These are phyloP conservation scores for Cettia cetti DNA, from an alignment of 2,113 vertebrate genomes.

Conservation along the genomic window DNA sequence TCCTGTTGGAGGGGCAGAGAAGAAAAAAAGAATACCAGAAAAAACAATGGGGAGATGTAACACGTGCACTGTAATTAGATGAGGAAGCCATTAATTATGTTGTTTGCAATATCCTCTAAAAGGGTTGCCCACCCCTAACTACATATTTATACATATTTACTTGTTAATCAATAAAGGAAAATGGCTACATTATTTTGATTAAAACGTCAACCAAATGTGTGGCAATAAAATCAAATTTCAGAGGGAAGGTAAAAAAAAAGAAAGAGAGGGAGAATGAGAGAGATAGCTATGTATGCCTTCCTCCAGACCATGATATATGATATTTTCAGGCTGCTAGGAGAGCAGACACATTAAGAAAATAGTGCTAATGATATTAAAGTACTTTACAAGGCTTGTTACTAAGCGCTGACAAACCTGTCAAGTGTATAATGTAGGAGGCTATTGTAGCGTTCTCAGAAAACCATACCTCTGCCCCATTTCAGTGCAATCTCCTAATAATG, in stretches of 20 bases:
- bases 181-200: constrained; percentile 84
- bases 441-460: constrained; percentile 92
- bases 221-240: constrained; percentile 72
- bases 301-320: constrained; percentile 84
- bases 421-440: constrained; percentile 91
- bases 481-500: constrained; percentile 92
- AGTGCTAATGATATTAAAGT: constrained; percentile 98
- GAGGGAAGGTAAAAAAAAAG: constrained; percentile 44
- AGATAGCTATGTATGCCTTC: constrained; percentile 61
- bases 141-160: constrained; percentile 84
- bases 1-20: constrained; percentile 9
- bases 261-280: background rate
- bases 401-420: constrained; percentile 96
- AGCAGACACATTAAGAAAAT: constrained; percentile 97
- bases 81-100: constrained; percentile 72
- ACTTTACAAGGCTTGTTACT: constrained; percentile 92
- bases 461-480: constrained; percentile 86
- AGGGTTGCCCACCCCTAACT: constrained; percentile 76
- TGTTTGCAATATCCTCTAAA: constrained; percentile 79
- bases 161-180: constrained; percentile 85
- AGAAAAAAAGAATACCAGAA: background rate
- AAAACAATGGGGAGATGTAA: constrained; percentile 20
- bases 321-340: constrained; percentile 81
- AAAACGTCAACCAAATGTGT: constrained; percentile 71
- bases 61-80: constrained; percentile 44